These are phyloP conservation scores for Falco cherrug DNA, from an alignment of 2,797 vertebrate species.

Conservation along the genomic window DNA sequence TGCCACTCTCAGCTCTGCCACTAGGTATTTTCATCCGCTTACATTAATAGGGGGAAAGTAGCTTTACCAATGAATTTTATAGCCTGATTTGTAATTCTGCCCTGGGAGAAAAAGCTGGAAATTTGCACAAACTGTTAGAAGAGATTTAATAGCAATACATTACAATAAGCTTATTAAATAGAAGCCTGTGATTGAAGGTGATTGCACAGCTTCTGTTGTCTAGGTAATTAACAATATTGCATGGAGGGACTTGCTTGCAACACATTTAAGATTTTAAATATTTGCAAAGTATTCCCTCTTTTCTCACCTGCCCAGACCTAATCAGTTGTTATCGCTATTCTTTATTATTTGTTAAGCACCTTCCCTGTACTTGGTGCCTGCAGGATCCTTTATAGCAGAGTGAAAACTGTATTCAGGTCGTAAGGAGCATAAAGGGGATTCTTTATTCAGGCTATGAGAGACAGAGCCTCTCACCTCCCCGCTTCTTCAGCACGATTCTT, in stretches of 20 bases:
- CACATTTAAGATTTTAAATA: conserved; percentile 52
- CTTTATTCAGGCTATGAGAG: background rate
- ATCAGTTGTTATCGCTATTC: conserved; percentile 52
- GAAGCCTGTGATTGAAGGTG: conserved; percentile 11
- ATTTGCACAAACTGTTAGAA: background rate
- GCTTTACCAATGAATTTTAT: background rate
- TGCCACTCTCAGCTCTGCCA: background rate
- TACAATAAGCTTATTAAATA: conserved; percentile 43
- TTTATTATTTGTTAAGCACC: conserved; percentile 41
- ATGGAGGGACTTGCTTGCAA: background rate
- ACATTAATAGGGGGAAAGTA: background rate
- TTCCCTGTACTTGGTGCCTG: background rate
- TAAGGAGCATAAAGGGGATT: background rate
- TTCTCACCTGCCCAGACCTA: conserved; percentile 33
- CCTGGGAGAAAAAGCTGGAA: background rate
- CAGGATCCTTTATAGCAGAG: background rate
- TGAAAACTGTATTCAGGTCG: background rate
- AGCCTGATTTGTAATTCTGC: background rate
- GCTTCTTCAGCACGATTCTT: background rate
- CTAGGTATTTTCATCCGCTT: background rate
- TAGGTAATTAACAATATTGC: conserved; percentile 33
- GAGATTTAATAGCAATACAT: conserved; percentile 21
- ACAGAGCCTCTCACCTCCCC: background rate
- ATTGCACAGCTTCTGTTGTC: conserved; percentile 28
- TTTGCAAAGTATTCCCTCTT: conserved; percentile 20